Percentiles rank a stretch among this genome's conserved stretches.
Evolutionary conservation across 2,113 vertebrate genomes (phyloP).

Genomic region (Mobula birostris): DNA sequence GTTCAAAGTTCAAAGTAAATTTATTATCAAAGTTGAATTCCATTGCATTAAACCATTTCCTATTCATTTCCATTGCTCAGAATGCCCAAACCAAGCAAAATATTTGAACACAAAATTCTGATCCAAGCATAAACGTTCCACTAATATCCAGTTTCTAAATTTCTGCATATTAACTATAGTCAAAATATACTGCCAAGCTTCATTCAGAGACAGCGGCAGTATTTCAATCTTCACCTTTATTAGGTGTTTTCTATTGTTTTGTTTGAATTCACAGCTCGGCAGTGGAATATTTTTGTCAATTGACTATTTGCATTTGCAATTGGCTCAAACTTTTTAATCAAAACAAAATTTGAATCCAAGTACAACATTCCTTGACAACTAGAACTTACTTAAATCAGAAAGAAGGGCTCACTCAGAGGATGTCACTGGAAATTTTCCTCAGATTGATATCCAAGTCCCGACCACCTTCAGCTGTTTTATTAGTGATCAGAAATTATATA

Average conservation of each 20-base stretch:
- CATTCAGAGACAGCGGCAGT: not conserved
- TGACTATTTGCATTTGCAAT: constrained; percentile 8
- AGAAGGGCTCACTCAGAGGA: not conserved
- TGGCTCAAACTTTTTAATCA: not conserved
- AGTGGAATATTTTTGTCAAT: not conserved
- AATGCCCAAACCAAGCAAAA: constrained; percentile 28
- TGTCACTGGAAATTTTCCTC: too few relatives aligned
- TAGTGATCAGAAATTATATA: too few relatives aligned
- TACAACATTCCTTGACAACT: not conserved
- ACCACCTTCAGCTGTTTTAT: too few relatives aligned
- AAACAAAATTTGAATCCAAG: constrained; percentile 1
- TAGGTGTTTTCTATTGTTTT: constrained; percentile 27
- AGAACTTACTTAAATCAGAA: not conserved
- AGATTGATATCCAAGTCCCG: too few relatives aligned
- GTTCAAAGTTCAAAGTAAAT: too few relatives aligned
- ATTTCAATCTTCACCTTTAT: not conserved
- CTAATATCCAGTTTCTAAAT: constrained; percentile 20
- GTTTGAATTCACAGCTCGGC: not conserved
- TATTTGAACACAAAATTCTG: not conserved
- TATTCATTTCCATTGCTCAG: constrained; percentile 23
- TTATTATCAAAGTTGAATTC: not conserved
- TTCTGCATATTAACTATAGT: not conserved
- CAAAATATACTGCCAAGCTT: constrained; percentile 22
- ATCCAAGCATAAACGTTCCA: constrained; percentile 30
- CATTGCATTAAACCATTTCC: constrained; percentile 36